Conservation (phyloP, 35 echinoderm and acorn worm genomes). For the Ophioderma brevispina region DNA sequence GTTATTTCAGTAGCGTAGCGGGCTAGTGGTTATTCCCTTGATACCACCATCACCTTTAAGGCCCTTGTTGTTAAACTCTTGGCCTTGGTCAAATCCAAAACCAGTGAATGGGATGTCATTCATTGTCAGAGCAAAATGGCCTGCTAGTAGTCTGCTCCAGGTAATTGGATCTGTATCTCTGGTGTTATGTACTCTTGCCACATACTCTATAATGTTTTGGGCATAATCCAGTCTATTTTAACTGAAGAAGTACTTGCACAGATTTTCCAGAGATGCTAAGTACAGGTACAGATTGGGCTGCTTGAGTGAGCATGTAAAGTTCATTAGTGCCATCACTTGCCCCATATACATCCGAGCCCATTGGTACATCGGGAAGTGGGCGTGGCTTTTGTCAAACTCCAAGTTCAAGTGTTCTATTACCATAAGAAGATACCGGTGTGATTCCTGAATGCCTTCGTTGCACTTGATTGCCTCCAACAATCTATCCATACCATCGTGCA, state of each 20-base stretch:
- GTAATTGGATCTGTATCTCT: slow-evolving; percentile 1
- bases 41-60: background rate
- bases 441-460: background rate
- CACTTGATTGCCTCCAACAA: background rate
- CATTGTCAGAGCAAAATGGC: background rate
- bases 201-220: background rate
- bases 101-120: background rate
- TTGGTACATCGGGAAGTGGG: background rate
- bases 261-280: slow-evolving; percentile 9
- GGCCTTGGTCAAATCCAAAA: background rate
- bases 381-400: slow-evolving; percentile 5
- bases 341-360: slow-evolving; percentile 18
- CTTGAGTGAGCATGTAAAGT: background rate
- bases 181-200: background rate
- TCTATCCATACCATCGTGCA: too few species aligned
- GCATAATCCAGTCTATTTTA: background rate
- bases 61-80: background rate
- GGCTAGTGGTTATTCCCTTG: background rate
- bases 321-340: background rate
- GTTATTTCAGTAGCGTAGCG: slow-evolving; percentile 18
- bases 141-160: slow-evolving; percentile 2
- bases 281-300: background rate
- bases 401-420: background rate
- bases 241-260: slow-evolving; percentile 19
- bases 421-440: background rate